These are phyloP conservation scores for Phrynosoma platyrhinos DNA, from an alignment of 2,113 vertebrate species.

Conservation along the genomic window DNA sequence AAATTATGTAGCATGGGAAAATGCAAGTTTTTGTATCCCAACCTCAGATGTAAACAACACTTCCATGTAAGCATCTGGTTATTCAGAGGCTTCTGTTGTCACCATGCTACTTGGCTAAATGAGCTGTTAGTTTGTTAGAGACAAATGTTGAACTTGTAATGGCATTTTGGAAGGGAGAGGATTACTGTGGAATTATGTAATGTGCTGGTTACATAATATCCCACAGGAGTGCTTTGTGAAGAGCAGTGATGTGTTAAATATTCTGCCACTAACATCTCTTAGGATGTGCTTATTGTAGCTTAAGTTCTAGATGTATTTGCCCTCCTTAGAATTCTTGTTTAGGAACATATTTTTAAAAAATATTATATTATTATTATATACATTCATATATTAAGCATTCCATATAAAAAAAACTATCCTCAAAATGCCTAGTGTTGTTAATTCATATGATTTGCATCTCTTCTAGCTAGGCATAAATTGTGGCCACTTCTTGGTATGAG, in stretches of 20 bases:
- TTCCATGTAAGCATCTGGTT: neutral
- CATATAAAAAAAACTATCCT: neutral
- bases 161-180: neutral
- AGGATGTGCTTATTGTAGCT: neutral
- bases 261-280: neutral
- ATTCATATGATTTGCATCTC: neutral
- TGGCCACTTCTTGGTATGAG: neutral
- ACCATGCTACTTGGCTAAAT: neutral
- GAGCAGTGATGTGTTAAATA: neutral
- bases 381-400: neutral
- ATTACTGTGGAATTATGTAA: slow-evolving; percentile 13
- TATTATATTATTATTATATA: neutral
- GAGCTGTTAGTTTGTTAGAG: neutral
- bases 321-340: slow-evolving; percentile 6
- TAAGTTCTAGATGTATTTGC: neutral
- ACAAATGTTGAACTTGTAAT: slow-evolving; percentile 1
- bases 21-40: neutral
- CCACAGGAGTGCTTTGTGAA: slow-evolving; percentile 1
- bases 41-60: too few relatives aligned
- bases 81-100: slow-evolving; percentile 1
- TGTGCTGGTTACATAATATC: slow-evolving; percentile 6
- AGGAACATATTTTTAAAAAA: neutral
- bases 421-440: neutral
- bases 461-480: neutral
- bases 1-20: neutral